These are phyloP conservation scores for Loxodonta africana DNA, from an alignment of 2,113 vertebrate genomes.

Conservation along the genomic window DNA sequence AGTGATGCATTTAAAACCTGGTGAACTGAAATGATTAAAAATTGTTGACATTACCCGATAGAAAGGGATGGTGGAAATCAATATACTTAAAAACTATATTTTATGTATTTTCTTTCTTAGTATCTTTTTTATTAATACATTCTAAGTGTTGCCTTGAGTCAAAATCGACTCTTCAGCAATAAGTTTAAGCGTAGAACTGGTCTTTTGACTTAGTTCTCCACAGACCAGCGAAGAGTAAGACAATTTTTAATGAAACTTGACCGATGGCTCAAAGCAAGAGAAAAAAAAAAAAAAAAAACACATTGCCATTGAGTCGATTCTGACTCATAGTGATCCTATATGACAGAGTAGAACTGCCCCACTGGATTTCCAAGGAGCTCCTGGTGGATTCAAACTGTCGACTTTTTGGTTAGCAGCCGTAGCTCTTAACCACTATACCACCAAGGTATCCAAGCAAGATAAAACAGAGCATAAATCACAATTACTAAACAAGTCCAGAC, in stretches of 20 bases:
- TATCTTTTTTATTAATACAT: background rate
- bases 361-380: no score
- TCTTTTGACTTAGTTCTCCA: background rate
- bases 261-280: background rate
- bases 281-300: background rate
- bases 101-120: background rate
- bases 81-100: background rate
- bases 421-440: no score
- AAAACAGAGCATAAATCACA: background rate
- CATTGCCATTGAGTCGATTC: no score
- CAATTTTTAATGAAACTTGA: conserved; percentile 17
- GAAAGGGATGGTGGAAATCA: background rate
- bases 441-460: background rate
- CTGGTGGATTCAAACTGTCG: no score
- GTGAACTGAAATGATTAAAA: background rate
- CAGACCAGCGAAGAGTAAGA: background rate
- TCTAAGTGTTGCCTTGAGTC: background rate
- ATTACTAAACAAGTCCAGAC: background rate
- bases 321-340: no score
- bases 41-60: background rate
- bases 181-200: background rate
- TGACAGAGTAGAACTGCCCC: no score
- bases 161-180: background rate
- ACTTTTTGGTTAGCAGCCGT: no score
- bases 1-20: background rate